Evolutionary conservation across 2,888 invertebrate species (phyloP).

Genomic region (Morpho achilles): DNA sequence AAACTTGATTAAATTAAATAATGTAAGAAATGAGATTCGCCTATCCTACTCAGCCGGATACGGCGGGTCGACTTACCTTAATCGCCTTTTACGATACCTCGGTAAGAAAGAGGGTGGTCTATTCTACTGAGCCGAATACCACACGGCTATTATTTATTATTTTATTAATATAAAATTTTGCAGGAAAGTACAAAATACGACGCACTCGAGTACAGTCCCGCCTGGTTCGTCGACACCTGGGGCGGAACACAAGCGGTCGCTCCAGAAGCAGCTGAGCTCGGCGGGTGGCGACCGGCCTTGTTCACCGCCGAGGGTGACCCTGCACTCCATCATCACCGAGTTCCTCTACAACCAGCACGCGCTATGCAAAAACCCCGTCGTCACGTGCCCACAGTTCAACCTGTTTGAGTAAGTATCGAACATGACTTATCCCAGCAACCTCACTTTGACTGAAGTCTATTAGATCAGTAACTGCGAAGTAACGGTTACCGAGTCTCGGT

Average conservation of each 20-base stretch:
- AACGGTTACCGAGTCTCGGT: too few relatives aligned
- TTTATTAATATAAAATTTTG: neutral
- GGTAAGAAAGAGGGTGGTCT: too few relatives aligned
- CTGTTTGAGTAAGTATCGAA: constrained; percentile 85
- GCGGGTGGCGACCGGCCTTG: constrained; percentile 53
- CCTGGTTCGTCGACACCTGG: constrained; percentile 24
- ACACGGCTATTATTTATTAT: too few relatives aligned
- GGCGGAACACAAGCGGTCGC: constrained; percentile 59
- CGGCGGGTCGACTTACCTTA: too few relatives aligned
- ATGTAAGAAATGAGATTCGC: too few relatives aligned
- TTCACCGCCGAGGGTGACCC: constrained; percentile 78
- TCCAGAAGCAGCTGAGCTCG: constrained; percentile 69
- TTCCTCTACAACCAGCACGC: constrained; percentile 98
- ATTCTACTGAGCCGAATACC: too few relatives aligned
- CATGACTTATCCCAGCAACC: too few relatives aligned
- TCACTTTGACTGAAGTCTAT: too few relatives aligned
- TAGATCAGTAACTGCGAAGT: too few relatives aligned
- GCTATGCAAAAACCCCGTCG: constrained; percentile 98
- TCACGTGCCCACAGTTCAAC: constrained; percentile 98
- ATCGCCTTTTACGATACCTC: too few relatives aligned
- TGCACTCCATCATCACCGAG: constrained; percentile 96
- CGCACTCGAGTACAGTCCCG: constrained; percentile 18
- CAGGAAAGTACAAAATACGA: constrained; percentile 53
- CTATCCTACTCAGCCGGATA: too few relatives aligned
- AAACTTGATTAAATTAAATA: too few relatives aligned